A percentile compares a stretch with the other conserved stretches of the same genome.
Conservation (phyloP, 2,888 invertebrate species). For the Silvanus unidentatus region DNA sequence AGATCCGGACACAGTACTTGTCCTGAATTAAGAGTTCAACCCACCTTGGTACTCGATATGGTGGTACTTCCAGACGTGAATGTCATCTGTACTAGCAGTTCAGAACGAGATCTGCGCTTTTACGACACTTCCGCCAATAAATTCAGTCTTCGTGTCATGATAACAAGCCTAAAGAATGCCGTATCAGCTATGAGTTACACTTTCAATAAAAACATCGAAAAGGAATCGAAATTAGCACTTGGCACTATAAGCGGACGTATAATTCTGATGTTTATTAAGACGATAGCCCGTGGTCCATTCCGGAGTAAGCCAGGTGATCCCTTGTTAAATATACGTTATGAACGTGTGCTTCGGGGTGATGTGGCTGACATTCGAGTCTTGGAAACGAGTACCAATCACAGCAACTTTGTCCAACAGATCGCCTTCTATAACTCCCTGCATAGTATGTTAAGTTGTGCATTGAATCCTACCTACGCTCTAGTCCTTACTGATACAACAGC, state of each 20-base stretch:
- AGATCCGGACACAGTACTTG: conserved; percentile 59
- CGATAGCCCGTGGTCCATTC: conserved; percentile 62
- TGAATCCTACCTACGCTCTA: conserved; percentile 48
- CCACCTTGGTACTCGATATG: conserved; percentile 70
- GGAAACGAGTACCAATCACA: conserved; percentile 26
- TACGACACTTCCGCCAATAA: conserved; percentile 72
- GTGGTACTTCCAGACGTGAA: conserved; percentile 70
- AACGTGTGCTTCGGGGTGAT: conserved; percentile 35
- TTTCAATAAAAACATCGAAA: conserved; percentile 52
- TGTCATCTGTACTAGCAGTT: conserved; percentile 70
- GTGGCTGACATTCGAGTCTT: conserved; percentile 28
- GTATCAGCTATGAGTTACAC: conserved; percentile 56
- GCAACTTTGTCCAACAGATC: conserved; percentile 55
- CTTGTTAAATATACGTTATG: conserved; percentile 54
- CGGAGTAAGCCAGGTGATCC: conserved; percentile 61
- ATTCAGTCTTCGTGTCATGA: conserved; percentile 64
- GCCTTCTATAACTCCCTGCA: conserved; percentile 61
- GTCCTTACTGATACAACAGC: conserved; percentile 57
- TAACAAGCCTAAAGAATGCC: conserved; percentile 60
- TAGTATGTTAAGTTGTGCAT: conserved; percentile 58
- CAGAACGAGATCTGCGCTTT: conserved; percentile 72
- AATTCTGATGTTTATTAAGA: conserved; percentile 57
- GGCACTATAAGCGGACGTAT: conserved; percentile 73
- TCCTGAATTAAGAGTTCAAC: conserved; percentile 53
- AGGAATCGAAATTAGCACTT: conserved; percentile 59